Evolutionary conservation across 2,113 vertebrate species (phyloP), one percentile per base, ranked within the genome.

Genomic region (Otocyon megalotis): DNA sequence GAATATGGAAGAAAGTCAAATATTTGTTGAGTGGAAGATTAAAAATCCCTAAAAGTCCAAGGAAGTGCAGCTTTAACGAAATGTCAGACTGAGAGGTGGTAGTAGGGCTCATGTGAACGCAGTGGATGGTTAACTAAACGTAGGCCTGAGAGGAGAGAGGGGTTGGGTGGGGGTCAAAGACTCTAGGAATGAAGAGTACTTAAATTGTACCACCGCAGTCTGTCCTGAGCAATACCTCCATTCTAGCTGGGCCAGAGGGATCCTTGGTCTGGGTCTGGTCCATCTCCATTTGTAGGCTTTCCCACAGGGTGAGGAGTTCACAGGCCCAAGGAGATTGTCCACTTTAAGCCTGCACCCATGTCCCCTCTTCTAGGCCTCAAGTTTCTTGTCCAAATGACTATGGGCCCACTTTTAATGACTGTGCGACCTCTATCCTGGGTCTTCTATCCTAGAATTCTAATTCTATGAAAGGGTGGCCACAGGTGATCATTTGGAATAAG

Each of bases 1-100:
- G 17, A 87, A 26, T 67, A 58, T 72, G 37, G 50, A 82, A 83
- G 32, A 92, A 96, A 95, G 53, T 48, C 77, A 92, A 77, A 89
- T 82, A 30, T 56, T 81, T 83, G 26, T 80, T 88, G n/a, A 67
- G 4, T 37, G 12, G 2, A 87, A 90, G 62, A 62, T 19, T 19
- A 22, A 71, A 86, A 86, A 82, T 4, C 15, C 6, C 32, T 81
- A 28, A 63, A 83, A 53, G 17, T 22, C 79, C 54, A 60, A 85
- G 72, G 20, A 67, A 92, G 28, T 63, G 28, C 43, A 69, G 9
- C 32, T 91, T 86, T 60, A 67, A 48, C 92, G 84, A 79, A 80
- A 50, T 12, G 10, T 74, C 43, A 82, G 56, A 65, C 16, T 74
- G 43, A 86, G 35, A 85, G 65, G 8, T 7, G 65, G 8, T 7